Evolutionary conservation across 1,140 invertebrate species (phyloP).

Genomic region (Nylanderia fulva): DNA sequence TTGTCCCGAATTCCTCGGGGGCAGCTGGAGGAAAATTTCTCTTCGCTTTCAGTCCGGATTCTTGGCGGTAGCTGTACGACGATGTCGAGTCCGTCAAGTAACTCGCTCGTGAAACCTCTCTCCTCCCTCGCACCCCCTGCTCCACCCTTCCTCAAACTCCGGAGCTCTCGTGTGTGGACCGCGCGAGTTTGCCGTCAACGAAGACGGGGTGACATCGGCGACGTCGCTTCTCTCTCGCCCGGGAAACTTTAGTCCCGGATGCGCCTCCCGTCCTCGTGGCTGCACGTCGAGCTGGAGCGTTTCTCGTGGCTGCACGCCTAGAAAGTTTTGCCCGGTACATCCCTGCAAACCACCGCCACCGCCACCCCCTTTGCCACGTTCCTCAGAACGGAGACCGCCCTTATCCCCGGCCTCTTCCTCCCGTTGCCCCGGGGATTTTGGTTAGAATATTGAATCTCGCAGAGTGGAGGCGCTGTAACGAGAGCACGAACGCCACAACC

Average conservation of each 20-base stretch:
- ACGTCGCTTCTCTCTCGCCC: conserved; percentile 51
- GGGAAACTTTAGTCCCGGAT: conserved; percentile 80
- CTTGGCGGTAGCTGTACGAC: conserved; percentile 68
- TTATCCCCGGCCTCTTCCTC: conserved; percentile 39
- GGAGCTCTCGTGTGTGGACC: conserved; percentile 79
- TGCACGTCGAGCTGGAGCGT: conserved; percentile 57
- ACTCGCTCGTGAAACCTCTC: conserved; percentile 69
- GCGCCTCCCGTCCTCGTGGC: conserved; percentile 63
- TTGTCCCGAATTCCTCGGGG: conserved; percentile 46
- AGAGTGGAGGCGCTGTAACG: conserved; percentile 83
- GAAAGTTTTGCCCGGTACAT: conserved; percentile 80
- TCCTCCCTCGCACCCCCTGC: background rate
- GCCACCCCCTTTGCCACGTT: conserved; percentile 9
- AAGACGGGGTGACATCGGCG: conserved; percentile 53
- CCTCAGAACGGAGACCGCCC: conserved; percentile 19
- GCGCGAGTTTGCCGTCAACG: conserved; percentile 78
- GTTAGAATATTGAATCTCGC: conserved; percentile 86
- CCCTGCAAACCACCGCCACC: conserved; percentile 53
- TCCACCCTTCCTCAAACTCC: no score
- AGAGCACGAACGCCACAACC: conserved; percentile 75
- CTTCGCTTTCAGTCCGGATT: conserved; percentile 45
- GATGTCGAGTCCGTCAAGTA: conserved; percentile 82
- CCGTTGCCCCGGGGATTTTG: conserved; percentile 85
- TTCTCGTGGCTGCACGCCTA: conserved; percentile 73
- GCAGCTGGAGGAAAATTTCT: conserved; percentile 12